Evolutionary conservation across 2,797 vertebrate genomes (phyloP), one percentile per base, ranked within the genome.

Genomic region (Trachops cirrhosus): DNA sequence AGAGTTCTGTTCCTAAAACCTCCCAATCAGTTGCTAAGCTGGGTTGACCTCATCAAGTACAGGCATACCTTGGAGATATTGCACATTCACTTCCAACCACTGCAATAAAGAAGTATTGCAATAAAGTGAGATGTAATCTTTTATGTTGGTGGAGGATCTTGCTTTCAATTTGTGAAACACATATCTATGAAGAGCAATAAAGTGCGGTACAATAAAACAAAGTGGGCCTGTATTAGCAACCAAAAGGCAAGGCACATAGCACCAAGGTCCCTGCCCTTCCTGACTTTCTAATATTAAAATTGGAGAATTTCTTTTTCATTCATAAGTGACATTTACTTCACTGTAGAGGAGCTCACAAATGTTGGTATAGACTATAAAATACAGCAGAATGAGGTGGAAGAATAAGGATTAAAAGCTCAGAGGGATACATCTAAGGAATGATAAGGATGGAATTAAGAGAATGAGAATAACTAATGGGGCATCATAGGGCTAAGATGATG

Each of bases 401-500:
- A 59, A 48, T 75, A 68, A 90, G 22, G 52, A 41, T 48, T 9
- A 88, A 95, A 93, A 34, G 16, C 54, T 88, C 16, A n/a, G 59
- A 68, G 34, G 77, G 54, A 87, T 37, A 48, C n/a, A 18, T 37
- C 78, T 88, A 41, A 80, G 78, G 22, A 89, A 44, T 68, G 57
- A 74, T 70, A 92, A 85, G 50, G 79, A 54, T 37, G 62, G 75
- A 96, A 96, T 95, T 64, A 90, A 89, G 59, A 94, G 88, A 94
- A 87, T 22, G 21, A 94, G 54, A 87, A 50, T 77, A 79, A 62
- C 77, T 95, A 78, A 16, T 70, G 74, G 97, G 79, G 62, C 29
- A 0, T 84, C 86, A 50, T 83, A 50, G 78, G 29, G 94, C 67
- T 93, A 64, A 96, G 70, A 87, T 88, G 94, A 96, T 94, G 97